Base-by-base conservation (phyloP, 2,888 invertebrate species). In the Zele albiditarsus region DNA sequence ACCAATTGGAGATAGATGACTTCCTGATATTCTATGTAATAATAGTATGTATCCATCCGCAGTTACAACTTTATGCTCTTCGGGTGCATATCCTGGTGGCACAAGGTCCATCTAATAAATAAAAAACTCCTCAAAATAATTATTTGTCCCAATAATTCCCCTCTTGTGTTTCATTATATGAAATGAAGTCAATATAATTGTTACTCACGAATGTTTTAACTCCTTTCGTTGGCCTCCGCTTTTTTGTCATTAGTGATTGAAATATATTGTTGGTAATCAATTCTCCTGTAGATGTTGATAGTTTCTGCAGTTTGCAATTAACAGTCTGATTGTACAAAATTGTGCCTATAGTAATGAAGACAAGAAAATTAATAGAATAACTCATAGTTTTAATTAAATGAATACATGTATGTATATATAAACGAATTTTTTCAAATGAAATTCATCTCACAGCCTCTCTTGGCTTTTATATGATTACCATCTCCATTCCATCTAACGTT, bases 11-110 rank as follows among this genome's bases (percentile, higher is more conserved):
- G 80, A 80, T 25, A 66, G 78, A 10, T 82, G 80, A 23, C 84
- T 78, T 20, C 82, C 80, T 3, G 80, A 75, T n/a, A 84, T 82
- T 75, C 84, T 80, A 73, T 84, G 83, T 20, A 82, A 49, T 60
- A 78, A 77, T 79, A 84, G 73, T 60, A 83, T 78, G 75, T 83
- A 84, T n/a, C 81, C 83, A 63, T 84, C 84, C 33, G 79, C 80
- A 28, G 84, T 84, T 16, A 78, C 80, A 4, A 84, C 79, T n/a
- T 79, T 77, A 70, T 82, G 82, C 66, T 82, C 82, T 74, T 84
- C 82, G n/a, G 71, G 82, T 25, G 76, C 38, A 67, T 84, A 84
- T 63, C 82, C 83, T 42, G 69, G 53, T 71, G 73, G 73, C 49
- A 82, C 84, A 25, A 83, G 73, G 58, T 84, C 82, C 20, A 80